Evolutionary conservation across 2,797 vertebrate genomes (phyloP).

Genomic region (Ctenochaetus hawaiiensis): DNA sequence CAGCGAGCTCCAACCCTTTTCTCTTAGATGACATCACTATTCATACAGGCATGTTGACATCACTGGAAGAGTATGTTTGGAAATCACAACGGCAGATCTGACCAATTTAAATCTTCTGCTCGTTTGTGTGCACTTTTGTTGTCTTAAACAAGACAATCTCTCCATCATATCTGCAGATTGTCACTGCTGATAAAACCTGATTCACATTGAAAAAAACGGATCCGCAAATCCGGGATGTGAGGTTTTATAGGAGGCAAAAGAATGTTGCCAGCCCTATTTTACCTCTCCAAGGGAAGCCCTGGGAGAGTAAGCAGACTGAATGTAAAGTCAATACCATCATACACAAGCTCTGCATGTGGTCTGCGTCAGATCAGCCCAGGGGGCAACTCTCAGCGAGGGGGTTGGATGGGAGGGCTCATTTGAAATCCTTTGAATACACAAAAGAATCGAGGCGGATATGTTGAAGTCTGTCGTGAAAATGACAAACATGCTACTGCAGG

Average conservation of each 20-base stretch:
- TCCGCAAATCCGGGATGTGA: constrained; percentile 42
- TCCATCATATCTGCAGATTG: constrained; percentile 40
- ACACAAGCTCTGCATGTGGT: constrained; percentile 80
- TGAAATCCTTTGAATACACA: constrained; percentile 68
- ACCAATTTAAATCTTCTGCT: constrained; percentile 15
- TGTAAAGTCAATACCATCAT: constrained; percentile 82
- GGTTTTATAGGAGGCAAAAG: constrained; percentile 47
- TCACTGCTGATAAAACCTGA: constrained; percentile 24
- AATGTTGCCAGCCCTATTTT: constrained; percentile 59
- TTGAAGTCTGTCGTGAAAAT: constrained; percentile 59
- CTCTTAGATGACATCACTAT: constrained; percentile 68
- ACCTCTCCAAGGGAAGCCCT: constrained; percentile 72
- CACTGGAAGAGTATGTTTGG: constrained; percentile 40
- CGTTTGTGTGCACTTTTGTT: constrained; percentile 28
- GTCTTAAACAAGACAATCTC: constrained; percentile 7
- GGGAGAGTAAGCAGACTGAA: constrained; percentile 79
- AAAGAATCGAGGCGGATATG: constrained; percentile 62
- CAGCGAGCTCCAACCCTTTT: constrained; percentile 52
- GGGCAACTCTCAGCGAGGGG: constrained; percentile 66
- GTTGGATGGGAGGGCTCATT: constrained; percentile 53
- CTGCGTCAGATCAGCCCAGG: constrained; percentile 72
- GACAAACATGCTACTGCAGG: constrained; percentile 65
- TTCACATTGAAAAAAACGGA: constrained; percentile 43
- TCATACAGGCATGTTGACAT: constrained; percentile 54
- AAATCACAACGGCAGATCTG: constrained; percentile 36